These are phyloP conservation scores for Carposina sasakii DNA, from an alignment of 1,140 invertebrate species.

Conservation along the genomic window DNA sequence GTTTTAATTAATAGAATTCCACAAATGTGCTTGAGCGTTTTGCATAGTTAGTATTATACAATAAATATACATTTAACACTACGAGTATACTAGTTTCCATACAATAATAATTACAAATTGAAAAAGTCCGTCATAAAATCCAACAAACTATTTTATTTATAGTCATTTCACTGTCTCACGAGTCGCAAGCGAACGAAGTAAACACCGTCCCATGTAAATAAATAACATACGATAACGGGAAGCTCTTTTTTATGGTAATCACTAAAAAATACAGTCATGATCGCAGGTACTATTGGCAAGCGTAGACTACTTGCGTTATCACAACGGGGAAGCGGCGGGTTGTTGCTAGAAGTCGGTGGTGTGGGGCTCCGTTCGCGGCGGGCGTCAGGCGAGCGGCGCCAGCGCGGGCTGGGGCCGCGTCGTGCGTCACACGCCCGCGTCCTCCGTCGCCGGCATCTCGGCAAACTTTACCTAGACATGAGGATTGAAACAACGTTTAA, in stretches of 20 bases:
- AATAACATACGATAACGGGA: slow-evolving; percentile 33
- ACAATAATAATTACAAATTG: too few species aligned
- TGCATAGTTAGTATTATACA: slow-evolving; percentile 31
- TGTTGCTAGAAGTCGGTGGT: slow-evolving; percentile 49
- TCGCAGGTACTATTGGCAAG: too few species aligned
- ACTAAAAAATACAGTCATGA: too few species aligned
- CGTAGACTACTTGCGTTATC: too few species aligned
- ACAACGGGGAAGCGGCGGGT: too few species aligned
- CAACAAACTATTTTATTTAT: slow-evolving; percentile 17
- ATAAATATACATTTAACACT: slow-evolving; percentile 40
- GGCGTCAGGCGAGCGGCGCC: slow-evolving; percentile 51
- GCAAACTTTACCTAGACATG: slow-evolving; percentile 76
- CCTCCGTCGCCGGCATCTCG: slow-evolving; percentile 41
- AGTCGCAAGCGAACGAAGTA: slow-evolving; percentile 43
- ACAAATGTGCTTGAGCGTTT: slow-evolving; percentile 37
- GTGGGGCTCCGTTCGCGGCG: slow-evolving; percentile 38
- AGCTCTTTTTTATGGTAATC: slow-evolving; percentile 51
- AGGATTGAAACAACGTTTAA: too few species aligned
- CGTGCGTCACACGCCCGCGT: slow-evolving; percentile 59
- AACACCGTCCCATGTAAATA: slow-evolving; percentile 21
- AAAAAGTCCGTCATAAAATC: too few species aligned
- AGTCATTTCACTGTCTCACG: slow-evolving; percentile 24
- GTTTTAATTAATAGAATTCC: too few species aligned
- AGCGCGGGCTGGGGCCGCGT: slow-evolving; percentile 63
- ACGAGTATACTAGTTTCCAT: slow-evolving; percentile 32